phyloP scores from a whole-genome alignment of 2,797 vertebrate genomes.

The Prionace glauca region DNA sequence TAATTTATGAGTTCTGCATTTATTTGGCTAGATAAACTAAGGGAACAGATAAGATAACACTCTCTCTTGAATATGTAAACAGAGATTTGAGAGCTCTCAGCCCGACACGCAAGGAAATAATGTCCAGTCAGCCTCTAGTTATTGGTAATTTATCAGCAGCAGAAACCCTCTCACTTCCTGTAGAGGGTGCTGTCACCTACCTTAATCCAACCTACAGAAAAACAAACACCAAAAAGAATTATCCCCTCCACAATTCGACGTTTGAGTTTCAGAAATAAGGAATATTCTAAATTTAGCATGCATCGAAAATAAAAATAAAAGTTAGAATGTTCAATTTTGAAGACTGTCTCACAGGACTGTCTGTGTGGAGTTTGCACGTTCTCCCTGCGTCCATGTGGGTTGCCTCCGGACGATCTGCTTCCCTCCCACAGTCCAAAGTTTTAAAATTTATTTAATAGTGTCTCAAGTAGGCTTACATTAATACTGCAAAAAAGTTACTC shows the following conservation, averaged over 20 bases:
- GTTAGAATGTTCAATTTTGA: not conserved
- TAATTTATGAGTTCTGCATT: not conserved
- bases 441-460: no score
- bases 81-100: not conserved
- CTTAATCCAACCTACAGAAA: not conserved
- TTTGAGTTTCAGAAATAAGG: not conserved
- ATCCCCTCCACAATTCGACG: not conserved
- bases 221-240: not conserved
- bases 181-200: constrained; percentile 8
- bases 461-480: no score
- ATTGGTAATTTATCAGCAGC: not conserved
- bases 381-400: no score
- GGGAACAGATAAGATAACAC: not conserved
- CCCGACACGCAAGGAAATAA: not conserved
- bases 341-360: not conserved
- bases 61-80: not conserved
- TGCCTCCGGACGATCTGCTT: no score
- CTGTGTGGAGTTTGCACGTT: no score
- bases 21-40: not conserved
- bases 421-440: no score
- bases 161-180: not conserved
- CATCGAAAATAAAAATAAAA: not conserved
- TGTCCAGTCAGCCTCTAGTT: not conserved
- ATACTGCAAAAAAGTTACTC: no score
- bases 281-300: not conserved